Percentiles rank a stretch among this genome's conserved stretches.
These are phyloP conservation scores for Percopsis transmontana DNA, from an alignment of 2,113 vertebrate genomes.

Conservation along the genomic window DNA sequence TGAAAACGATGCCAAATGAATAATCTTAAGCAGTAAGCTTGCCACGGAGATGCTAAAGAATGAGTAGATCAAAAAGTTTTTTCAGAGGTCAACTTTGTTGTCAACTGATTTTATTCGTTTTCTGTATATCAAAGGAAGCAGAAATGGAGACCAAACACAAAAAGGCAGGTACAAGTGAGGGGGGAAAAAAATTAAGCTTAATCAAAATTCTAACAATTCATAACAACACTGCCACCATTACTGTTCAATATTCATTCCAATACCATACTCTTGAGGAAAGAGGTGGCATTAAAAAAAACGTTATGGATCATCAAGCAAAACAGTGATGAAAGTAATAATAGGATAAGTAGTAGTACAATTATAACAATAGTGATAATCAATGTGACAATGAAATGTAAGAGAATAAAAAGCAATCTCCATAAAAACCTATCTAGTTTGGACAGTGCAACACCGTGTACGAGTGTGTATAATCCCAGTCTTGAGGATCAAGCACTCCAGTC, in stretches of 20 bases:
- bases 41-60: not conserved
- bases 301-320: conserved; percentile 79
- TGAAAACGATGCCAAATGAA: not conserved
- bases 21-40: too few relatives aligned
- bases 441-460: conserved; percentile 77
- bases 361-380: conserved; percentile 82
- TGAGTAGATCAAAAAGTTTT: not conserved
- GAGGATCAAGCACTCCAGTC: conserved; percentile 70
- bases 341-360: conserved; percentile 81
- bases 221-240: conserved; percentile 80
- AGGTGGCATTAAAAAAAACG: conserved; percentile 79
- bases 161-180: conserved; percentile 79
- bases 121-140: conserved; percentile 82
- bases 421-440: conserved; percentile 76
- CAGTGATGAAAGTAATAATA: conserved; percentile 79
- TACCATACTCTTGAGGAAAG: conserved; percentile 72
- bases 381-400: conserved; percentile 79
- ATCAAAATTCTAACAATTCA: conserved; percentile 80
- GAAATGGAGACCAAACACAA: conserved; percentile 82
- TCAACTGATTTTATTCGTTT: conserved; percentile 80
- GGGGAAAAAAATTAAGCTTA: conserved; percentile 71
- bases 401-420: conserved; percentile 81
- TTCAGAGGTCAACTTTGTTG: conserved; percentile 29
- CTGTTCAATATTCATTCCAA: conserved; percentile 79
- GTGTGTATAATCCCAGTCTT: conserved; percentile 66